Evolutionary conservation across 2,888 invertebrate genomes (phyloP).

Genomic region (Nemapogon koenigi): DNA sequence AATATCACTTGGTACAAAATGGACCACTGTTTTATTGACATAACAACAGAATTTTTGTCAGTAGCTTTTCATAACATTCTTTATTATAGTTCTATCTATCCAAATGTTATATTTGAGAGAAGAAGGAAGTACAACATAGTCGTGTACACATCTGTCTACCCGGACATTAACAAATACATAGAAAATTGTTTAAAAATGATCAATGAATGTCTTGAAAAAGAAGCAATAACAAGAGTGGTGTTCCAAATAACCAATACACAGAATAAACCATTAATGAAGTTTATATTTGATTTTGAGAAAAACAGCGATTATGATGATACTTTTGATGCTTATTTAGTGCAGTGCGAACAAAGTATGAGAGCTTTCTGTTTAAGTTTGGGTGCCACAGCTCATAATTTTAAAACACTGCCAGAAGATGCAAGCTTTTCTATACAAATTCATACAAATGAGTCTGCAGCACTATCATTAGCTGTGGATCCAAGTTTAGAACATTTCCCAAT

Average conservation of each 20-base stretch:
- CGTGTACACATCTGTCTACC: conserved; percentile 67
- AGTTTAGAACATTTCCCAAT: conserved; percentile 51
- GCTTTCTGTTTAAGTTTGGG: conserved; percentile 67
- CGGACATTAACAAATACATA: conserved; percentile 70
- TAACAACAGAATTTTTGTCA: conserved; percentile 71
- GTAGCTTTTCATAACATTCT: conserved; percentile 70
- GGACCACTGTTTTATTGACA: conserved; percentile 58
- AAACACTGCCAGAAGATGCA: conserved; percentile 54
- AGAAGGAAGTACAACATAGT: conserved; percentile 69
- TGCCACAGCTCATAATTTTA: conserved; percentile 47
- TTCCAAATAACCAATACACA: conserved; percentile 45
- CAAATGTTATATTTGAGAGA: conserved; percentile 66
- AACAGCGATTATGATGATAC: conserved; percentile 30
- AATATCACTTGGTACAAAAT: too few relatives aligned
- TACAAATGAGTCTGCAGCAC: conserved; percentile 65
- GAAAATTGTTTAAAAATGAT: conserved; percentile 57
- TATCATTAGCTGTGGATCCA: conserved; percentile 59
- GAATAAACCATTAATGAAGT: conserved; percentile 31
- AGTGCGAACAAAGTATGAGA: conserved; percentile 67
- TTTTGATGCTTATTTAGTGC: conserved; percentile 66
- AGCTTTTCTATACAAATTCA: conserved; percentile 68
- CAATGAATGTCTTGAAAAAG: conserved; percentile 50
- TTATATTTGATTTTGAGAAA: conserved; percentile 41
- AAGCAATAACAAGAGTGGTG: conserved; percentile 55
- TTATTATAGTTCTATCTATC: conserved; percentile 67